Conservation (phyloP, 2,888 invertebrate genomes). For the Philonicus albiceps region DNA sequence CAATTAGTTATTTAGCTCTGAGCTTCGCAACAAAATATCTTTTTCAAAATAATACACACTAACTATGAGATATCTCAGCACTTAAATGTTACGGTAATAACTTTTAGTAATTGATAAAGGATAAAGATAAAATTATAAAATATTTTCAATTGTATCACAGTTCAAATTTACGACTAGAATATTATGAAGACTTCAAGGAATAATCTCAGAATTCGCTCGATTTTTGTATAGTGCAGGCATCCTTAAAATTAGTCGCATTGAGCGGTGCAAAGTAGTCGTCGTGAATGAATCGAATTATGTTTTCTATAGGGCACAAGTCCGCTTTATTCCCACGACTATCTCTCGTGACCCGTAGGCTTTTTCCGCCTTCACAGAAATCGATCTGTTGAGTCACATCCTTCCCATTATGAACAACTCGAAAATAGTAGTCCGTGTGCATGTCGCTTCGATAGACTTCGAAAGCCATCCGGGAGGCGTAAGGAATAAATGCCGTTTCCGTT, state of each 20-base stretch:
- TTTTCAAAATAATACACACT: not conserved
- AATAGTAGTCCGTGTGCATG: slow-evolving; percentile 73
- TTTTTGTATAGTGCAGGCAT: slow-evolving; percentile 72
- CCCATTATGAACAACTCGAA: slow-evolving; percentile 86
- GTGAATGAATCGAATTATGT: slow-evolving; percentile 85
- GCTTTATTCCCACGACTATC: slow-evolving; percentile 65
- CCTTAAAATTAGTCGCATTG: slow-evolving; percentile 89
- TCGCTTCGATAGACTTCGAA: slow-evolving; percentile 86
- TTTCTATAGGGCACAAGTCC: slow-evolving; percentile 84
- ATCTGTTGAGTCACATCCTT: slow-evolving; percentile 83
- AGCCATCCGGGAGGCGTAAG: slow-evolving; percentile 86
- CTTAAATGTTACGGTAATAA: not conserved
- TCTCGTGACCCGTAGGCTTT: slow-evolving; percentile 66
- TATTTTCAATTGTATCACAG: slow-evolving; percentile 33
- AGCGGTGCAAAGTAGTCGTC: slow-evolving; percentile 85
- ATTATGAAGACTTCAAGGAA: not conserved
- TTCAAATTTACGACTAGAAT: slow-evolving; percentile 11
- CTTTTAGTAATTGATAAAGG: not conserved
- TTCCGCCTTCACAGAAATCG: slow-evolving; percentile 77
- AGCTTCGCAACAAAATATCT: not conserved
- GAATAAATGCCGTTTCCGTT: slow-evolving; percentile 69
- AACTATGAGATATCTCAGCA: not conserved
- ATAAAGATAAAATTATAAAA: slow-evolving; percentile 1
- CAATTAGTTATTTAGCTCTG: not conserved
- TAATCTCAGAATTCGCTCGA: slow-evolving; percentile 58